phyloP scores from a whole-genome alignment of 2,113 vertebrate species.

The Melanerpes aurifrons region DNA sequence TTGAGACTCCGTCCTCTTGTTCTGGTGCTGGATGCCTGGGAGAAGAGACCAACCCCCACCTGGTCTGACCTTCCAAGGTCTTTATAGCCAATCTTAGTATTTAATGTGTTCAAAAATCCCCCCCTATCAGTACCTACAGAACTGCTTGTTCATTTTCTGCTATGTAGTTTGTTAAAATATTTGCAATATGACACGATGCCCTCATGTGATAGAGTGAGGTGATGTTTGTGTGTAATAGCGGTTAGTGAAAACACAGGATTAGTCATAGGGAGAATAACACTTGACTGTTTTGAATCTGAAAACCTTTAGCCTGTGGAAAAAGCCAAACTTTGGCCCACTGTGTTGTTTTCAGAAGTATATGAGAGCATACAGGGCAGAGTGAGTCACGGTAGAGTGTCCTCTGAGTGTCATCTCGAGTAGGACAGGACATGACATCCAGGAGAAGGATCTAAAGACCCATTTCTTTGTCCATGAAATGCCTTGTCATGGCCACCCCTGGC shows the following conservation, averaged over 20 bases:
- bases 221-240: slow-evolving; percentile 55
- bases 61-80: neutral
- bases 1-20: too few species aligned
- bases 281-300: slow-evolving; percentile 56
- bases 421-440: neutral
- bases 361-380: neutral
- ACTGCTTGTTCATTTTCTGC: slow-evolving; percentile 56
- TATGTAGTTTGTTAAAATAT: slow-evolving; percentile 37
- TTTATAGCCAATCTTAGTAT: neutral
- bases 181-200: slow-evolving; percentile 63
- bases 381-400: slow-evolving; percentile 29
- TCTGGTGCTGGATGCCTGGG: too few species aligned
- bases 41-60: too few species aligned
- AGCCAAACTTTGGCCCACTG: slow-evolving; percentile 34
- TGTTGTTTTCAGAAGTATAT: slow-evolving; percentile 37
- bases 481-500: neutral
- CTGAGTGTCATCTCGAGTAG: neutral
- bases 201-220: slow-evolving; percentile 72
- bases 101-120: neutral
- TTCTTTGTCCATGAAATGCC: neutral
- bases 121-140: neutral
- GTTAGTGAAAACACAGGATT: slow-evolving; percentile 70
- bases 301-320: slow-evolving; percentile 69
- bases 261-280: slow-evolving; percentile 67
- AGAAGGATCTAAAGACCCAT: neutral